Conservation (phyloP, 2,888 invertebrate genomes). For the Pristionchus entomophagus region DNA sequence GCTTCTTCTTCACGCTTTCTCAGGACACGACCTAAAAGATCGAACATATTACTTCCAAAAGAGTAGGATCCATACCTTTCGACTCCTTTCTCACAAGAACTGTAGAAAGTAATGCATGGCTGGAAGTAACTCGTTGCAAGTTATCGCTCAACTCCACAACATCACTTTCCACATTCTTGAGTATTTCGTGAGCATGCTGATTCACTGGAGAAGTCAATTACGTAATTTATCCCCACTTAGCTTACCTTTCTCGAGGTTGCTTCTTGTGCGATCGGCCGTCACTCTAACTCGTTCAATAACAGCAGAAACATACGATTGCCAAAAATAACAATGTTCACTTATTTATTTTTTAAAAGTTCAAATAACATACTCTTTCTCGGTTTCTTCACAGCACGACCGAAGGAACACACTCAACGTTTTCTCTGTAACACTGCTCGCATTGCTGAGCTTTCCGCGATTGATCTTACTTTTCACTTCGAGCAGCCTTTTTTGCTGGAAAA, state of each 20-base stretch:
- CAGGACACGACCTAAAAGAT: background rate
- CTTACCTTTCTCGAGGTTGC: background rate
- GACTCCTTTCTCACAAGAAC: background rate
- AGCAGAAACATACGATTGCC: background rate
- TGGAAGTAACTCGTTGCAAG: background rate
- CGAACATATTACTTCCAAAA: background rate
- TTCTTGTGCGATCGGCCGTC: background rate
- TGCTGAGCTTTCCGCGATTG: background rate
- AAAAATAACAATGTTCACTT: background rate
- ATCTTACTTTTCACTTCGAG: slow-evolving; percentile 8
- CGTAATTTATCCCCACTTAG: background rate
- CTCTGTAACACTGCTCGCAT: background rate
- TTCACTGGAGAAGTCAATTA: background rate
- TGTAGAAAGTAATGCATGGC: background rate
- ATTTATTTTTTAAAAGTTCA: no score
- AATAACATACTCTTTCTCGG: background rate
- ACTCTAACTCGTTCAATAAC: background rate
- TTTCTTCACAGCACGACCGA: background rate
- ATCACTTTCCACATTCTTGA: background rate
- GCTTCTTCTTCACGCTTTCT: background rate
- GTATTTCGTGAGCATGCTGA: background rate
- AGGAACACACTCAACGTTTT: background rate
- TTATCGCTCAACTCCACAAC: background rate
- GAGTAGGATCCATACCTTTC: background rate
- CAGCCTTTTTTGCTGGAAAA: slow-evolving; percentile 1